Evolutionary conservation across 2,113 vertebrate species (phyloP).

Genomic region (Amia ocellicauda): DNA sequence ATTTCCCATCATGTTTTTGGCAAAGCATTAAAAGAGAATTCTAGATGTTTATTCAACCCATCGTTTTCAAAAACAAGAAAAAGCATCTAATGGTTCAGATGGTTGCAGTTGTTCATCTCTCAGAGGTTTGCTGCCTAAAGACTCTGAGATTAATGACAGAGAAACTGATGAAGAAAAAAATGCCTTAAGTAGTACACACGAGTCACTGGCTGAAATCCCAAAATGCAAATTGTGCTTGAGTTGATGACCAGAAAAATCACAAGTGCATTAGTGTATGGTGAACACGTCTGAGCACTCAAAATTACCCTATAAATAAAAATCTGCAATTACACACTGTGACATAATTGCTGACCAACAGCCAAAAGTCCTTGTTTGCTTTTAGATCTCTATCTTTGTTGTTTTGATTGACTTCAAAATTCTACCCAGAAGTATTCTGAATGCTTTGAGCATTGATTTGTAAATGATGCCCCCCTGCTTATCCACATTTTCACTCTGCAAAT

Average conservation of each 20-base stretch:
- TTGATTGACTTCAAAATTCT: slow-evolving; percentile 28
- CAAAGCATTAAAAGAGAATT: no score
- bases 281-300: slow-evolving; percentile 56
- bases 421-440: not conserved
- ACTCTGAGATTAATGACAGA: slow-evolving; percentile 74
- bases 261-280: slow-evolving; percentile 48
- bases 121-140: slow-evolving; percentile 67
- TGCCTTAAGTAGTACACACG: slow-evolving; percentile 69
- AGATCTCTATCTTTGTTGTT: slow-evolving; percentile 28
- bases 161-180: slow-evolving; percentile 53
- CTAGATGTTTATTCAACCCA: not conserved
- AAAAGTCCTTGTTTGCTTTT: slow-evolving; percentile 32
- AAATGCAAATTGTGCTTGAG: slow-evolving; percentile 77
- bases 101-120: not conserved
- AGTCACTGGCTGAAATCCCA: slow-evolving; percentile 74
- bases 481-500: no score
- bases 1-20: no score
- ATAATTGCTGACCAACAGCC: slow-evolving; percentile 34
- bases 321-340: slow-evolving; percentile 34
- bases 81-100: not conserved
- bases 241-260: slow-evolving; percentile 76
- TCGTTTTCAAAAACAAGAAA: not conserved
- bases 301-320: slow-evolving; percentile 74
- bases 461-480: no score
- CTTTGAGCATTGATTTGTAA: no score